phyloP scores from a whole-genome alignment of 2,888 invertebrate genomes.

The Standfussiana lucernea region DNA sequence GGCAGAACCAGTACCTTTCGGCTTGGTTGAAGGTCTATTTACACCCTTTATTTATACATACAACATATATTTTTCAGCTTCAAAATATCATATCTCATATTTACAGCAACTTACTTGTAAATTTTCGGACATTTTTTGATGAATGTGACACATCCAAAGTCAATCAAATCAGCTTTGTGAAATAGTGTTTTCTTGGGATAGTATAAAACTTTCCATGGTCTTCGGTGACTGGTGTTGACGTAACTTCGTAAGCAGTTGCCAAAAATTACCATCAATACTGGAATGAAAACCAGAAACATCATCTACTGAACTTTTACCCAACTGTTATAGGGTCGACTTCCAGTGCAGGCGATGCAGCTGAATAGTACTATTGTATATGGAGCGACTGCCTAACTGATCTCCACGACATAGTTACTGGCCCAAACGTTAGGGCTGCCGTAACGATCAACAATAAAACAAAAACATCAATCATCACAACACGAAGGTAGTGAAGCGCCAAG shows the following conservation, averaged over 20 bases:
- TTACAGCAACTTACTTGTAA: conserved; percentile 78
- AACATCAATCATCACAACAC: not conserved
- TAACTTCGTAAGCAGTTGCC: conserved; percentile 64
- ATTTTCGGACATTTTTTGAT: conserved; percentile 76
- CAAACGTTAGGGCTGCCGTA: not conserved
- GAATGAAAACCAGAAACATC: not conserved
- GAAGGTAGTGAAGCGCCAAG: too few species aligned
- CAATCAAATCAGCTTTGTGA: conserved; percentile 80
- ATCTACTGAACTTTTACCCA: not conserved
- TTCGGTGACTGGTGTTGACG: conserved; percentile 72
- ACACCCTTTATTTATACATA: too few species aligned
- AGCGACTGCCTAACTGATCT: too few species aligned
- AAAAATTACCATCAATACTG: conserved; percentile 40
- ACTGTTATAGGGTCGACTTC: too few species aligned
- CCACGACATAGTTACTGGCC: too few species aligned
- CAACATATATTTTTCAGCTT: too few species aligned
- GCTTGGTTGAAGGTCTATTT: too few species aligned
- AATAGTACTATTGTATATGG: not conserved
- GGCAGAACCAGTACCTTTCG: too few species aligned
- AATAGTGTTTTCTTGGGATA: conserved; percentile 82
- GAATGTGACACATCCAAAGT: conserved; percentile 79
- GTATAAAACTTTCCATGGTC: conserved; percentile 75
- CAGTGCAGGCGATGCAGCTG: not conserved
- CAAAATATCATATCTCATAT: not conserved
- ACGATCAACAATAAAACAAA: not conserved